Evolutionary conservation across 2,113 vertebrate species (phyloP), one percentile per base, ranked within the genome.

Genomic region (Rhagologus leucostigma): DNA sequence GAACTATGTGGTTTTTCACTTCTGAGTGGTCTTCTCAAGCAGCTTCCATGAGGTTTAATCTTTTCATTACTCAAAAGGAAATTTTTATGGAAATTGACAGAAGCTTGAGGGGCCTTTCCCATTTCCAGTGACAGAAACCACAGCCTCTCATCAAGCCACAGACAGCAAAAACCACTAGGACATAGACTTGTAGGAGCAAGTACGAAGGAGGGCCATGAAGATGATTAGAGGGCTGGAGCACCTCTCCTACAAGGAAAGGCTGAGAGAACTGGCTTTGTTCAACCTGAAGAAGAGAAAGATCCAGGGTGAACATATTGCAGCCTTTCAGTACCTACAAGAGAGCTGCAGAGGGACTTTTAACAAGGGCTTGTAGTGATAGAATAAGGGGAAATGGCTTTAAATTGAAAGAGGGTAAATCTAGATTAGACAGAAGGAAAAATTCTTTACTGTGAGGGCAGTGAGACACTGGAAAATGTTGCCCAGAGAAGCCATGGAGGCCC

Each of bases 131-230:
- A 52, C 29, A 73, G 32, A 81, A 90, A 42, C 10, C 4, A 4
- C 18, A 76, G 39, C 49, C 27, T 79, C 22, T 86, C 42, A 41
- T 49, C 35, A 63, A 91, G 23, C 13, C 37, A 26, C 1, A 59
- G 39, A 32, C 27, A 68, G 24, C 12, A 93, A 50, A 67, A 81
- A 9, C 32, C 74, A 10, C 23, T 11, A 32, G 69, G 39, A 33
- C 24, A 21, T 5, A 39, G 10, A 30, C 13, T 52, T 50, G 18
- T 37, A n/a, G 24, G 23, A 59, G 6, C 0, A 2, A 41, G 8
- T 42, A 30, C 0, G 1, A 55, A 79, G 41, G 49, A 35, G 17
- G 41, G 8, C 11, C 35, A 49, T 42, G 42, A 80, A 33, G 59
- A 29, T 49, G 26, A 41, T 49, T 30, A 37, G 30, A n/a, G 13